Percentiles rank a stretch among this genome's conserved stretches.
These are phyloP conservation scores for Salvelinus sp. DNA, from an alignment of 2,113 vertebrate genomes.

Conservation along the genomic window DNA sequence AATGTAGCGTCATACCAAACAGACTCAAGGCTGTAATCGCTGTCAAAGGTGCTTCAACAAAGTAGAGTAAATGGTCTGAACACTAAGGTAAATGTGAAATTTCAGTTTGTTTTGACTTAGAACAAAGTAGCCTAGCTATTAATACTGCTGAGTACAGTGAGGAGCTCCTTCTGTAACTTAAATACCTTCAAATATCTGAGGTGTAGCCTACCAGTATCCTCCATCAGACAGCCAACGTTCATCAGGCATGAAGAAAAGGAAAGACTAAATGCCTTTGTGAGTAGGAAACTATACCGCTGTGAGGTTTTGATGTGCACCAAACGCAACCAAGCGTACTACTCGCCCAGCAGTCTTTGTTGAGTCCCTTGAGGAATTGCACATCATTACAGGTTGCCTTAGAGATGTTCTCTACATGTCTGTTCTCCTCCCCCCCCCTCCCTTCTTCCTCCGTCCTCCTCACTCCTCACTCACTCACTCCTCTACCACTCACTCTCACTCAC, in stretches of 20 bases:
- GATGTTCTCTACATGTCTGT: not conserved
- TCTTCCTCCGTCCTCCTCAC: no score
- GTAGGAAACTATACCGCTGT: not conserved
- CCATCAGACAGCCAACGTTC: not conserved
- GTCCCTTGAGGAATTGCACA: not conserved
- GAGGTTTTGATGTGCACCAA: not conserved
- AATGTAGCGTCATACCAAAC: no score
- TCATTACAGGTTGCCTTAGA: slow-evolving; percentile 9
- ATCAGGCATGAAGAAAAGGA: not conserved
- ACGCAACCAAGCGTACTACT: not conserved
- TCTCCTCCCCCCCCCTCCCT: not conserved
- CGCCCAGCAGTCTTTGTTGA: not conserved
- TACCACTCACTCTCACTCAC: no score
- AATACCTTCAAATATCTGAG: slow-evolving; percentile 3
- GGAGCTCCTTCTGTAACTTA: not conserved
- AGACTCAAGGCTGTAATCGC: no score
- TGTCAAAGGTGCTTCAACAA: no score
- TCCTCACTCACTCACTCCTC: no score
- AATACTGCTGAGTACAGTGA: not conserved
- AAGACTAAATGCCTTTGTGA: not conserved
- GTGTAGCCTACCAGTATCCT: not conserved
- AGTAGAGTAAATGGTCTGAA: no score
- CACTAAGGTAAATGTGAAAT: no score
- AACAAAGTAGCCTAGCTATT: not conserved
- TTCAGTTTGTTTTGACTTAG: no score